Base-by-base conservation (phyloP, 2,113 vertebrate genomes). In the Bagarius yarrelli region DNA sequence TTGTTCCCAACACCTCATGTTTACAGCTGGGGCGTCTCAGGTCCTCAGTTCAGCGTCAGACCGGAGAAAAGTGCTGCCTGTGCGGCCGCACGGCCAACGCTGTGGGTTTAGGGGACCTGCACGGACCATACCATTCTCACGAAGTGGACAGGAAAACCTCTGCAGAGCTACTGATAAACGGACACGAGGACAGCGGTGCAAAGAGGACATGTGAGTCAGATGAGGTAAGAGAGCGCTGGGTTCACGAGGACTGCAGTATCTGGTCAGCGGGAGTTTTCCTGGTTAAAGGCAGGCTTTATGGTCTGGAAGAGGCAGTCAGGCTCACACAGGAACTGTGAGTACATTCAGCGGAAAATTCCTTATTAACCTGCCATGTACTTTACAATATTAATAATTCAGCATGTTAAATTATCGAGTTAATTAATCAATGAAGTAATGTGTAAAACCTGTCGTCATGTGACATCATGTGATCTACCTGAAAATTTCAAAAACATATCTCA, bases 241-340 rank as follows among this genome's bases (percentile, higher is more conserved):
- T 94, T 67, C 93, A 94, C 12, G 92, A 93, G 84, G 93, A 94
- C 88, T 94, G 93, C 23, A 89, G 89, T 2, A 86, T 93, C 76
- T 94, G 93, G 93, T 90, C 91, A 1, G 66, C 89, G 0, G 91
- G 91, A 0, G 87, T 94, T 36, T 94, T 93, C 85, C 87, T 94
- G 15, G 89, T 94, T 64, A 81, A 90, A 76, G 93, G 93, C 21
- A 91, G 86, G 79, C 87, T 94, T 61, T 93, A 93, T 5, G 93
- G 93, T 2, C 50, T 94, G 73, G 87, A 89, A 59, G 93, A 94
- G 81, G 93, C 91, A 0, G 83, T 90, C 4, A 83, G 78, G 40
- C 81, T 93, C 2, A 90, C 93, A 0, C 89, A 83, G 21, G 84
- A 89, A 88, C 90, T 1, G 93, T 94, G 69, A 90, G 90, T 83